Percentiles rank a stretch among this genome's conserved stretches.
phyloP scores from a whole-genome alignment of 2,888 invertebrate species.

The Lomographa bimaculata region DNA sequence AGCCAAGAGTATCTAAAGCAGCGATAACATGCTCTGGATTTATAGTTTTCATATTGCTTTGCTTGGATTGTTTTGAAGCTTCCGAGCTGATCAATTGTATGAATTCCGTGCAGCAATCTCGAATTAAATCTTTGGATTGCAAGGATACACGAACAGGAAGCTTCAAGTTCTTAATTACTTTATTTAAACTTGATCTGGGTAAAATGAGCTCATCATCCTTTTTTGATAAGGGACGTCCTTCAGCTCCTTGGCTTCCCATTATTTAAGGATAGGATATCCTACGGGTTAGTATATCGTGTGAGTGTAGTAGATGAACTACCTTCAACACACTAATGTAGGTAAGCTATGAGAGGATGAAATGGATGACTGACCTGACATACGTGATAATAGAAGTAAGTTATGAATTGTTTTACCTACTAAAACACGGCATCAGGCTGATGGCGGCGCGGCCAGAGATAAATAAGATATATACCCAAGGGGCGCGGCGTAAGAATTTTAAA shows the following conservation, averaged over 20 bases:
- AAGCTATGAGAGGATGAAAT: too few relatives aligned
- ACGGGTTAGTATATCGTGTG: too few relatives aligned
- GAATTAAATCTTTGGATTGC: conserved; percentile 96
- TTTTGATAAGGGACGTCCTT: conserved; percentile 83
- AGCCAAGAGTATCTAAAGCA: conserved; percentile 95
- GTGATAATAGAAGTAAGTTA: too few relatives aligned
- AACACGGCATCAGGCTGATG: too few relatives aligned
- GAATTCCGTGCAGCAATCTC: conserved; percentile 98
- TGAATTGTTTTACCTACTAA: too few relatives aligned
- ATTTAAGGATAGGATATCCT: too few relatives aligned
- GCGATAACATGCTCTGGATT: conserved; percentile 96
- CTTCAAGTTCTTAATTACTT: conserved; percentile 99
- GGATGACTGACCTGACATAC: too few relatives aligned
- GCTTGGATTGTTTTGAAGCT: conserved; percentile 97
- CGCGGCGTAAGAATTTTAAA: too few relatives aligned
- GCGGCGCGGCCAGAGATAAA: too few relatives aligned
- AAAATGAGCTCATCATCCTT: conserved; percentile 98
- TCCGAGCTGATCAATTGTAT: conserved; percentile 98
- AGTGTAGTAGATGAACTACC: too few relatives aligned
- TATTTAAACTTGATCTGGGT: conserved; percentile 98
- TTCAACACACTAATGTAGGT: too few relatives aligned
- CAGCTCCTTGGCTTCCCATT: conserved; percentile 84
- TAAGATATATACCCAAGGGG: too few relatives aligned
- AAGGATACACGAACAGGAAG: conserved; percentile 96
- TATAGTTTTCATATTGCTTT: conserved; percentile 97